These are phyloP conservation scores for Helobdella robusta DNA, from an alignment of 2,888 invertebrate genomes.

Conservation along the genomic window DNA sequence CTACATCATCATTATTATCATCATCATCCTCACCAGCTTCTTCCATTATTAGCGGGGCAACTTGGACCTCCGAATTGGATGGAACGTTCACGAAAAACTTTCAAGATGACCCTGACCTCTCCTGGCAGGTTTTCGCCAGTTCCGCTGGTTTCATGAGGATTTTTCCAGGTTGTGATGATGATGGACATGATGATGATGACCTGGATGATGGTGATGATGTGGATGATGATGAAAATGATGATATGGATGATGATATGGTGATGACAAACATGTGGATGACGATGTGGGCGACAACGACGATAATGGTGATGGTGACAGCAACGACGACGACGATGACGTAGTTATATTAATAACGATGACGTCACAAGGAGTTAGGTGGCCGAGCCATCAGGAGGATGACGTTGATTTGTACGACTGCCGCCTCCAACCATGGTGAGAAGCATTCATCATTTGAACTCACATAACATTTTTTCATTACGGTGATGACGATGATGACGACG, in stretches of 20 bases:
- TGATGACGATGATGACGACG: constrained; percentile 11
- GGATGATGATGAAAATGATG: too few relatives aligned
- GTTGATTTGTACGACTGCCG: constrained; percentile 82
- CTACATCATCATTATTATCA: too few relatives aligned
- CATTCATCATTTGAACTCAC: too few relatives aligned
- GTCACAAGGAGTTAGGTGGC: constrained; percentile 23
- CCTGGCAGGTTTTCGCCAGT: constrained; percentile 96
- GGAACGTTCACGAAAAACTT: constrained; percentile 75
- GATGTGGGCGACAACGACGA: too few relatives aligned
- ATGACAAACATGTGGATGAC: too few relatives aligned
- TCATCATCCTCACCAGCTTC: constrained; percentile 55
- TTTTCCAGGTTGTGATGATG: constrained; percentile 68
- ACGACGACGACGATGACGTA: too few relatives aligned
- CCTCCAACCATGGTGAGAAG: constrained; percentile 80
- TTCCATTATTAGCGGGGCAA: constrained; percentile 77
- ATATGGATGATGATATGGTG: too few relatives aligned
- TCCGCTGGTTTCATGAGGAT: constrained; percentile 81
- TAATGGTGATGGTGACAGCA: too few relatives aligned
- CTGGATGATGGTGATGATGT: constrained; percentile 1
- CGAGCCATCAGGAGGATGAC: constrained; percentile 23
- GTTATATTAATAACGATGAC: background rate
- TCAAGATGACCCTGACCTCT: constrained; percentile 73
- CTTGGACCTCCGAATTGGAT: constrained; percentile 80
- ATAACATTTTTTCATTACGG: too few relatives aligned
- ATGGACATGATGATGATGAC: constrained; percentile 12